Evolutionary conservation across 2,888 invertebrate genomes (phyloP).

Genomic region (Dexiosoma caninum): DNA sequence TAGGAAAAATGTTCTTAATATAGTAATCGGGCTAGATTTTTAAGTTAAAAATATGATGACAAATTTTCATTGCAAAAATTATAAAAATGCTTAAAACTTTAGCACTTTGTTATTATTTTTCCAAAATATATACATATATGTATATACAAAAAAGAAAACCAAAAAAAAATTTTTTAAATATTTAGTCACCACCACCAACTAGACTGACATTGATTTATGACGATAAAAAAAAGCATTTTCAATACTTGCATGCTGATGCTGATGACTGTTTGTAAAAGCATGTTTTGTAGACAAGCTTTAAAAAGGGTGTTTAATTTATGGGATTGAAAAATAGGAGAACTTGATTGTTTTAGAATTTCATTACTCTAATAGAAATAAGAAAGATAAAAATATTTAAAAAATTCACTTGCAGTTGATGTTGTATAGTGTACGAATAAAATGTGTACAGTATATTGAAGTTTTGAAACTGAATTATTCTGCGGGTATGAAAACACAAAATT

Average conservation of each 20-base stretch:
- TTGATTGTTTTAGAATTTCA: not conserved
- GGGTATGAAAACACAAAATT: too few relatives aligned
- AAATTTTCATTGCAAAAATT: slow-evolving; percentile 41
- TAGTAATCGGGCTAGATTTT: slow-evolving; percentile 3
- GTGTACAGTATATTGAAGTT: too few relatives aligned
- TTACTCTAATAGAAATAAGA: not conserved
- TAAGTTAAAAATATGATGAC: slow-evolving; percentile 43
- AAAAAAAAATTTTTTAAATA: not conserved
- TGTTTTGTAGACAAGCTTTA: not conserved
- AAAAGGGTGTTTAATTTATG: slow-evolving; percentile 23
- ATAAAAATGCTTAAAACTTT: not conserved
- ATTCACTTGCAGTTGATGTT: too few relatives aligned
- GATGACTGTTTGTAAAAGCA: not conserved
- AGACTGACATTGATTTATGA: slow-evolving; percentile 39
- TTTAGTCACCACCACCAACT: slow-evolving; percentile 8
- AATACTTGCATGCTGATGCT: not conserved
- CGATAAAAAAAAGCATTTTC: not conserved
- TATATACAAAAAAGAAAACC: not conserved
- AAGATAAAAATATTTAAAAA: too few relatives aligned
- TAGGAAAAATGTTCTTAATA: slow-evolving; percentile 16
- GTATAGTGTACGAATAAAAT: too few relatives aligned
- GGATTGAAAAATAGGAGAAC: not conserved
- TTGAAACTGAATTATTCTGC: too few relatives aligned
- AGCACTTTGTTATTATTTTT: too few relatives aligned
- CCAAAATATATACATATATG: not conserved